Evolutionary conservation across 1,140 invertebrate species (phyloP).

Genomic region (Macrocentrus cingulum): DNA sequence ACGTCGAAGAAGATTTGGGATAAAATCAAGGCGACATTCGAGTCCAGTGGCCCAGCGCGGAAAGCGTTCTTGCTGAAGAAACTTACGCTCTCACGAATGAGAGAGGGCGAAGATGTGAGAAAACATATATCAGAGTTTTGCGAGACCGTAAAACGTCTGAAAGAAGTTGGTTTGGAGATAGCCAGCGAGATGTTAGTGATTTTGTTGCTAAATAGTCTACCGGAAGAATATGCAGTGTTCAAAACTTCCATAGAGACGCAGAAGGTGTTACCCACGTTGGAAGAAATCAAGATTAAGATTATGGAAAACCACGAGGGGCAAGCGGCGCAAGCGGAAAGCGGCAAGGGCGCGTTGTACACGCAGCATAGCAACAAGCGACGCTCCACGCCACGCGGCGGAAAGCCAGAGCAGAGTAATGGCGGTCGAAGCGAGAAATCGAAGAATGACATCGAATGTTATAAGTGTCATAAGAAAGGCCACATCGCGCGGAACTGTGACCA

Average conservation of each 20-base stretch:
- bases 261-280: conserved; percentile 33
- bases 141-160: conserved; percentile 36
- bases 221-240: conserved; percentile 33
- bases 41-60: conserved; percentile 31
- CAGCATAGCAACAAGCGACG: neutral
- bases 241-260: conserved; percentile 34
- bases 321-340: neutral
- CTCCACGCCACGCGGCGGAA: conserved; percentile 1
- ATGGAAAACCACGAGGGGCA: conserved; percentile 30
- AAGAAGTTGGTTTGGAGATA: conserved; percentile 32
- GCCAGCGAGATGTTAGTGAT: conserved; percentile 32
- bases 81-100: conserved; percentile 30
- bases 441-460: conserved; percentile 10
- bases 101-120: conserved; percentile 33
- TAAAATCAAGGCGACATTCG: conserved; percentile 24
- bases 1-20: conserved; percentile 29
- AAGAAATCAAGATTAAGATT: conserved; percentile 33
- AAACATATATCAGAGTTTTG: conserved; percentile 36
- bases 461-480: conserved; percentile 15
- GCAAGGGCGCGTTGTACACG: conserved; percentile 1
- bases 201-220: conserved; percentile 35
- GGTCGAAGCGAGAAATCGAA: neutral
- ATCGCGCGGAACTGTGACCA: conserved; percentile 8
- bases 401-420: neutral
- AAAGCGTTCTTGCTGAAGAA: conserved; percentile 32